These are phyloP conservation scores for Rhodeus uyekii DNA, from an alignment of 2,797 vertebrate species.

Conservation along the genomic window DNA sequence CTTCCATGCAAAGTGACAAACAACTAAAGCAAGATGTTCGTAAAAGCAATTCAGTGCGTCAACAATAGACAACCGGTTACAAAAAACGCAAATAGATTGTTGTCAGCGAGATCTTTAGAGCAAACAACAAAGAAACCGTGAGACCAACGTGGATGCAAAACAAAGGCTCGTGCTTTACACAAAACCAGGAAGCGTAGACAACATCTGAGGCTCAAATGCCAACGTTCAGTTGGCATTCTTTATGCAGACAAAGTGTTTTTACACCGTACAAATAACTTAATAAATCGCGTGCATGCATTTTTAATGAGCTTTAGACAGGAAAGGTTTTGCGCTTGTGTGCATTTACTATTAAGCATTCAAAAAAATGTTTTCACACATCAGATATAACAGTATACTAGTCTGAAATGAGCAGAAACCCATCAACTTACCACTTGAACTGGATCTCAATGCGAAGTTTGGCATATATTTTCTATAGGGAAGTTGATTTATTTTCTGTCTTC, in stretches of 20 bases:
- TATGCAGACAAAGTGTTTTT: neutral
- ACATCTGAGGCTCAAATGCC: neutral
- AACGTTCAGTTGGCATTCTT: neutral
- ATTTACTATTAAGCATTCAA: neutral
- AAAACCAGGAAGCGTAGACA: slow-evolving; percentile 29
- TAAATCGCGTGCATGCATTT: neutral
- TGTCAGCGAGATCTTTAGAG: slow-evolving; percentile 38
- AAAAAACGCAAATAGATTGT: slow-evolving; percentile 23
- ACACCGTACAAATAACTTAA: neutral
- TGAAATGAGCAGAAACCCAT: neutral
- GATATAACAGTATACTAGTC: neutral
- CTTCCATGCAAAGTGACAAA: slow-evolving; percentile 17
- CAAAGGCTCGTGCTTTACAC: slow-evolving; percentile 43
- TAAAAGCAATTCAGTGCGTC: neutral
- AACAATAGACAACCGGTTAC: slow-evolving; percentile 14
- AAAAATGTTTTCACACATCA: neutral
- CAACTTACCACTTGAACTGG: slow-evolving; percentile 76
- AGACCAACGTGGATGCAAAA: slow-evolving; percentile 55
- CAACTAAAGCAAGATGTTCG: slow-evolving; percentile 4
- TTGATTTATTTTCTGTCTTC: slow-evolving; percentile 48
- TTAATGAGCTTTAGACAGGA: neutral
- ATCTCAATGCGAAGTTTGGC: slow-evolving; percentile 63
- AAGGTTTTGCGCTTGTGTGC: neutral
- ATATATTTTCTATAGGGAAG: slow-evolving; percentile 48
- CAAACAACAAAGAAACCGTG: slow-evolving; percentile 45